These are phyloP conservation scores for Pithys albifrons DNA, from an alignment of 2,113 vertebrate species.

Conservation along the genomic window DNA sequence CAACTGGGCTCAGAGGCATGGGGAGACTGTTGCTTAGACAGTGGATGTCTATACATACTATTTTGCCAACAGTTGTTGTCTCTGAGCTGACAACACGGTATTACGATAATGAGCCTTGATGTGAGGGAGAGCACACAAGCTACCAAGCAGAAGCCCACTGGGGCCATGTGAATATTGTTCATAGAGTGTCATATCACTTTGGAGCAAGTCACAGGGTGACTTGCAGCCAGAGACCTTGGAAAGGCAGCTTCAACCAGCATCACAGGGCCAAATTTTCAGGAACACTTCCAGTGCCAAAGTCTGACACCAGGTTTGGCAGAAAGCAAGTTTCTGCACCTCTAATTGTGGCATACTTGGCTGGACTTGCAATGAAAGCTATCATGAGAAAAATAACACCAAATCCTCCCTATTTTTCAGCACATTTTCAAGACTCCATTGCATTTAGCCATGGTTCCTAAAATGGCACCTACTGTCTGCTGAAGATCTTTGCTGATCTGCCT, in stretches of 20 bases:
- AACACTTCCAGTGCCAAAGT: not conserved
- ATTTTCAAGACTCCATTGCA: not conserved
- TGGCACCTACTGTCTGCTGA: not conserved
- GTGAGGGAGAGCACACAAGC: not conserved
- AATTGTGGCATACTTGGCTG: not conserved
- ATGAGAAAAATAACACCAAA: not conserved
- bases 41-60: not conserved
- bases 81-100: not conserved
- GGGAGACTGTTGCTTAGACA: not conserved
- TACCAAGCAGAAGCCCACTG: not conserved
- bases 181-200: not conserved
- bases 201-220: not conserved
- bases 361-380: not conserved
- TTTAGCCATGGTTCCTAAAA: not conserved
- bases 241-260: not conserved
- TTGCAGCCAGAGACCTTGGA: not conserved
- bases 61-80: not conserved
- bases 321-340: not conserved
- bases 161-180: not conserved
- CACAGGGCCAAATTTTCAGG: not conserved
- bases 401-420: not conserved
- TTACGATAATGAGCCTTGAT: not conserved
- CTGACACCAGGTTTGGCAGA: not conserved
- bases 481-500: not conserved
- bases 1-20: not conserved